phyloP scores from a whole-genome alignment of 1,140 invertebrate species.

The Lordiphosa clarofinis region DNA sequence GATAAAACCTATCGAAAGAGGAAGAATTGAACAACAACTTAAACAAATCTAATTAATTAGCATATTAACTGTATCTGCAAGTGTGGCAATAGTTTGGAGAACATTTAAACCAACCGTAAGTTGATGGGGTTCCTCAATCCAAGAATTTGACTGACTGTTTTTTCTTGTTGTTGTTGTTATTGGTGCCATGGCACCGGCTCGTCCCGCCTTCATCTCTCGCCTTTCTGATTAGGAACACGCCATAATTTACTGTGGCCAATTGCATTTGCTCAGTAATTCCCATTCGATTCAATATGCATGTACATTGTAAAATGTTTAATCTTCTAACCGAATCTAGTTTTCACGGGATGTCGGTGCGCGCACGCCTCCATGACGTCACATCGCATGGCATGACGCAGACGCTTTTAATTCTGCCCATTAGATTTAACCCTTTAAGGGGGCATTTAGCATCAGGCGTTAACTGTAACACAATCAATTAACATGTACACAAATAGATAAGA shows the following conservation, averaged over 20 bases:
- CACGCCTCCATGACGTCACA: conserved; percentile 45
- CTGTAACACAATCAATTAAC: not conserved
- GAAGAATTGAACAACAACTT: too few relatives aligned
- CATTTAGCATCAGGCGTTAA: conserved; percentile 30
- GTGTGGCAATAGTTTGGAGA: too few relatives aligned
- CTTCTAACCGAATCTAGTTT: conserved; percentile 20
- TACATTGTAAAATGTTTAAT: conserved; percentile 4
- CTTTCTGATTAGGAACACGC: conserved; percentile 13
- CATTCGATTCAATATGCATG: conserved; percentile 10
- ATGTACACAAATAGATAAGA: not conserved
- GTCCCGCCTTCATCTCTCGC: not conserved
- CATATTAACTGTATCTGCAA: not conserved
- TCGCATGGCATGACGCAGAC: conserved; percentile 40
- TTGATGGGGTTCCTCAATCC: not conserved
- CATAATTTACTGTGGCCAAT: conserved; percentile 2
- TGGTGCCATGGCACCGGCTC: not conserved
- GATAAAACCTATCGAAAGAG: too few relatives aligned
- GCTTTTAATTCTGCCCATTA: too few relatives aligned
- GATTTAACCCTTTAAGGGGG: conserved; percentile 21
- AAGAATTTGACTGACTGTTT: not conserved
- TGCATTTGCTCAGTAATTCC: conserved; percentile 2
- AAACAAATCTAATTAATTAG: not conserved
- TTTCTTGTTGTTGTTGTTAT: not conserved
- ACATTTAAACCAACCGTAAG: conserved; percentile 6
- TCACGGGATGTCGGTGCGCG: conserved; percentile 25